phyloP scores from a whole-genome alignment of 2,797 vertebrate genomes.

The Protonibea diacanthus region DNA sequence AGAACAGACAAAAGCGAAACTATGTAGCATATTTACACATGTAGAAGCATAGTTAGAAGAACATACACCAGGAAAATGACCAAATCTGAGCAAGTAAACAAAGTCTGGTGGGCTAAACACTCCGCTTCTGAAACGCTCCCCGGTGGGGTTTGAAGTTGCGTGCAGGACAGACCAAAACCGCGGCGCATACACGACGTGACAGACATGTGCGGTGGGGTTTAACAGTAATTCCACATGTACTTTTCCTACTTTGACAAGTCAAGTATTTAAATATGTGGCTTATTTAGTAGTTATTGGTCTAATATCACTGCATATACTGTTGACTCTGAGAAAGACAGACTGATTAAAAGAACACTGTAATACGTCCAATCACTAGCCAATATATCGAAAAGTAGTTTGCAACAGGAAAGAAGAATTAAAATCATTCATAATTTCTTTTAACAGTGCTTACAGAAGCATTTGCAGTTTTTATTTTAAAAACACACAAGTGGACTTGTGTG shows the following conservation, averaged over 20 bases:
- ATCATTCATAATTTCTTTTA: constrained; percentile 26
- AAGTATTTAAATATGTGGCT: neutral
- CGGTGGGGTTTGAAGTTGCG: no score
- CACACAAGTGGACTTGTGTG: constrained; percentile 6
- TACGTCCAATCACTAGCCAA: neutral
- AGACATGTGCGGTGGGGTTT: no score
- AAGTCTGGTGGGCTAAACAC: no score
- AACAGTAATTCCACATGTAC: neutral
- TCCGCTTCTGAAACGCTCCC: no score
- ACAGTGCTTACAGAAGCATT: constrained; percentile 15
- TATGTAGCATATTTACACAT: no score
- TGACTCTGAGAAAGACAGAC: neutral
- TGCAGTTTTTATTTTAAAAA: constrained; percentile 31
- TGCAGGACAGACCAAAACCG: no score
- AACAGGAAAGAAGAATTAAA: constrained; percentile 23
- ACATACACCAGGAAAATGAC: no score
- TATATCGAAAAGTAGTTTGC: constrained; percentile 11
- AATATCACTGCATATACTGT: neutral
- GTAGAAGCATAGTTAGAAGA: no score
- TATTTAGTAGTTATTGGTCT: neutral
- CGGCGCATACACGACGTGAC: rapidly evolving
- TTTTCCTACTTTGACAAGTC: neutral
- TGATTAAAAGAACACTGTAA: neutral
- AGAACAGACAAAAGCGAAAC: no score
- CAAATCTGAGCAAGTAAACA: no score